Base-by-base conservation (phyloP, 1,140 invertebrate genomes). In the Dufourea novaeangliae region DNA sequence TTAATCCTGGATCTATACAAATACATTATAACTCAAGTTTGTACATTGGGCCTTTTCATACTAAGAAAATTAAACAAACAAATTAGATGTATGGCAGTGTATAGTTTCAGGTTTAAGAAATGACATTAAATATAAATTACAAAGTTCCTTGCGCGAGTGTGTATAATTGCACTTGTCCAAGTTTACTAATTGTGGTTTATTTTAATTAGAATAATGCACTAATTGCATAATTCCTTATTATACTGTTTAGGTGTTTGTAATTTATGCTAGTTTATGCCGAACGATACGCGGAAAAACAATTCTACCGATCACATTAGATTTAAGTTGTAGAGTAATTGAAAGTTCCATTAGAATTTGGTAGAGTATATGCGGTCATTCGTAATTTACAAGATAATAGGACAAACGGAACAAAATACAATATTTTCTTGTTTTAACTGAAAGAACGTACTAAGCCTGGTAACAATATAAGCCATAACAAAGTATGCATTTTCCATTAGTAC, bases 401-500 rank as follows among this genome's bases (percentile, higher is more conserved):
- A 50, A n/a, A 50, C 14, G 20, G n/a, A 67, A 6, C n/a, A 1
- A 41, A 66, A 57, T 34, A 22, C 6, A 69, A 69, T 54, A 54
- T 59, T 46, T 69, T 68, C 22, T 76, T 69, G 22, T 69, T 54
- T 66, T 74, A 61, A 59, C 34, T 82, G 50, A 82, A 79, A 52
- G 52, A 72, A 79, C 50, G 76, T 79, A 80, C 44, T 80, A 84
- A 80, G 82, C 64, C 72, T 84, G 83, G 78, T 84, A 77, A 69
- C 71, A 41, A 32, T 85, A 77, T 81, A 86, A 84, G 64, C 90
- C 88, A 92, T 89, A 93, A 92, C 88, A 87, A 90, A 88, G 88
- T 93, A 80, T 94, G 89, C 80, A 93, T 93, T 91, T 95, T 95
- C 91, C 92, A 95, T 78, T 94, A 94, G 90, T 95, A 95, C 89